A percentile compares a stretch with the other conserved stretches of the same genome.
phyloP scores from a whole-genome alignment of 2,888 invertebrate species.

The Drosophila buzzatii region DNA sequence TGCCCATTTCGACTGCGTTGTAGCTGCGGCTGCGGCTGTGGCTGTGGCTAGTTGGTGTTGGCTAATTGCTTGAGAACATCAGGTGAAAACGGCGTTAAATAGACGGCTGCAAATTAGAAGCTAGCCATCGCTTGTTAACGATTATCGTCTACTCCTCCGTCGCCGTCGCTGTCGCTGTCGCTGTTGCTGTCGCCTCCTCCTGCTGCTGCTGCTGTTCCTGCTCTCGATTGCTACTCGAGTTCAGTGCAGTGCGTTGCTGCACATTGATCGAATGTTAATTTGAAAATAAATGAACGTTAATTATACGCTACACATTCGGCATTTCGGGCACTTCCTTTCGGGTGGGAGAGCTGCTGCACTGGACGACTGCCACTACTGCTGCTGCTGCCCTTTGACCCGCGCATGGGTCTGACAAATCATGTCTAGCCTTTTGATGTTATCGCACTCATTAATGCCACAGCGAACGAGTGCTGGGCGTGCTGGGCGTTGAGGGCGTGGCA shows the following conservation, averaged over 20 bases:
- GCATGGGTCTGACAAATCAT: conserved; percentile 70
- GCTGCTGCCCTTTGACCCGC: conserved; percentile 45
- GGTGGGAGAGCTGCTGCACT: conserved; percentile 68
- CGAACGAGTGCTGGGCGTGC: conserved; percentile 15
- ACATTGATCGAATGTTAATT: conserved; percentile 77
- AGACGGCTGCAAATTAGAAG: conserved; percentile 46
- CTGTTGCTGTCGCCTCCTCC: neutral
- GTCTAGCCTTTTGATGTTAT: conserved; percentile 81
- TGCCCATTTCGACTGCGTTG: neutral
- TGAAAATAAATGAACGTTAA: conserved; percentile 82
- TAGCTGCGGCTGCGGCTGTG: neutral
- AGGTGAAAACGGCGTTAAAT: conserved; percentile 49
- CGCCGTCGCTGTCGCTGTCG: neutral
- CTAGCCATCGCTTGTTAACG: conserved; percentile 48
- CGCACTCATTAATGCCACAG: conserved; percentile 66
- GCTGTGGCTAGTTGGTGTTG: conserved; percentile 2
- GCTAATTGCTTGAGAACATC: conserved; percentile 11
- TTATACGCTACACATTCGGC: conserved; percentile 67
- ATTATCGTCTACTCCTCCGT: conserved; percentile 23
- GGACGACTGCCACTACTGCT: conserved; percentile 30
- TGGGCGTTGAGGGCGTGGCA: conserved; percentile 38
- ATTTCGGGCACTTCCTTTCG: conserved; percentile 38
- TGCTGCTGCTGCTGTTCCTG: conserved; percentile 9
- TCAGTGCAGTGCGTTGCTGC: conserved; percentile 8
- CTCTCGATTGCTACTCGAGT: conserved; percentile 12